Conservation (phyloP, 2,113 vertebrate genomes). For the Struthidea cinerea region DNA sequence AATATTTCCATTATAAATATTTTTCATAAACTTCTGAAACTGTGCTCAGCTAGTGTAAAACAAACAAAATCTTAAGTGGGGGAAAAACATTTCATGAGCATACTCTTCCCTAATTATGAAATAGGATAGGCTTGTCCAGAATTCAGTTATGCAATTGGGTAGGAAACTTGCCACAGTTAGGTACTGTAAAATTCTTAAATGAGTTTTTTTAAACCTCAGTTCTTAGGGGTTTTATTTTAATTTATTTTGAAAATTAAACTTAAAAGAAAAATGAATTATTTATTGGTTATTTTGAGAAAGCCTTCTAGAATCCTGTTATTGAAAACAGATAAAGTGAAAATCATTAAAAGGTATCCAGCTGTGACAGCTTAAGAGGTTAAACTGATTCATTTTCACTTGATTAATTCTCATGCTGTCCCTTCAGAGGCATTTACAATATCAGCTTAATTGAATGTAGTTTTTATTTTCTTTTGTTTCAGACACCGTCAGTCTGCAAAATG, state of each 20-base stretch:
- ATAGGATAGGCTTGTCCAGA: constrained; percentile 24
- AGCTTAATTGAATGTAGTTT: background rate
- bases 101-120: constrained; percentile 27
- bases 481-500: constrained; percentile 52
- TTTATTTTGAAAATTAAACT: background rate
- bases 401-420: constrained; percentile 12
- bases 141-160: background rate
- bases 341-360: background rate
- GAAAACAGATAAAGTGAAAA: background rate
- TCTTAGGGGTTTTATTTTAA: background rate
- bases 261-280: background rate
- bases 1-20: constrained; percentile 49
- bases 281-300: background rate
- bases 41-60: constrained; percentile 47
- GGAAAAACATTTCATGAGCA: constrained; percentile 5
- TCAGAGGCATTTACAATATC: constrained; percentile 13
- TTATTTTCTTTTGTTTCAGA: constrained; percentile 68
- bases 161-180: background rate
- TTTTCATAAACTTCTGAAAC: constrained; percentile 38
- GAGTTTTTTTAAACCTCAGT: background rate
- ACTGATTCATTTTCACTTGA: constrained; percentile 4
- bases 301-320: background rate
- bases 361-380: constrained; percentile 8
- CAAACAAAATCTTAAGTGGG: constrained; percentile 37
- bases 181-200: background rate